Percentiles rank a stretch among this genome's conserved stretches.
Evolutionary conservation across 1,140 invertebrate genomes (phyloP).

Genomic region (Cryptotermes secundus): DNA sequence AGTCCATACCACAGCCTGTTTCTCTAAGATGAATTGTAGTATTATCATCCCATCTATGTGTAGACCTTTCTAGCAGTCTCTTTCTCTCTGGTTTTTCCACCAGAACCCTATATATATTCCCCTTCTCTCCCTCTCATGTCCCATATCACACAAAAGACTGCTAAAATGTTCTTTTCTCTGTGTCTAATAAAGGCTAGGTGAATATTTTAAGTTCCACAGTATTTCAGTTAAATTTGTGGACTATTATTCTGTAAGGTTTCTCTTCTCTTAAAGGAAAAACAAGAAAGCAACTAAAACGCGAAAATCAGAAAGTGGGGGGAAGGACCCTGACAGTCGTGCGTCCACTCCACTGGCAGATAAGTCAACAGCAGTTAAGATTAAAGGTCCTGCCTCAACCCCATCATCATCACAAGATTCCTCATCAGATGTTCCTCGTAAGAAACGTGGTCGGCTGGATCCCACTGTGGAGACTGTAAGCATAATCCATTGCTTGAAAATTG

Average conservation of each 20-base stretch:
- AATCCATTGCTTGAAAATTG: too few species aligned
- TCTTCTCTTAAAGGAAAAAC: slow-evolving; percentile 18
- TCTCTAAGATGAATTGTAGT: too few species aligned
- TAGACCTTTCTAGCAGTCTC: too few species aligned
- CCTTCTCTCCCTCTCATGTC: too few species aligned
- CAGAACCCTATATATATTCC: too few species aligned
- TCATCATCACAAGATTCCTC: slow-evolving; percentile 47
- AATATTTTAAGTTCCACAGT: too few species aligned
- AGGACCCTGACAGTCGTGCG: slow-evolving; percentile 58
- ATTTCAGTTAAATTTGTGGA: neutral
- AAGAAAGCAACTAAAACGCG: slow-evolving; percentile 24
- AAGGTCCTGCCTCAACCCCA: slow-evolving; percentile 41
- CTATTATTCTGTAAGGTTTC: neutral
- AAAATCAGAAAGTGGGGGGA: slow-evolving; percentile 19
- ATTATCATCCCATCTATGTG: too few species aligned
- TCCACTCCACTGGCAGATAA: slow-evolving; percentile 56
- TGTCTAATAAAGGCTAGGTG: too few species aligned
- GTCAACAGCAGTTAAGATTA: slow-evolving; percentile 34
- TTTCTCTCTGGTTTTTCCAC: too few species aligned
- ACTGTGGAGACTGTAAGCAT: slow-evolving; percentile 61
- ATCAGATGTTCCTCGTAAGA: slow-evolving; percentile 49
- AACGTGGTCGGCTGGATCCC: slow-evolving; percentile 59
- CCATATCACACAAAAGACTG: too few species aligned
- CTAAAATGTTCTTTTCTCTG: too few species aligned
- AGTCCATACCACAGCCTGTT: too few species aligned